Conservation (phyloP, 2,888 invertebrate genomes). For the Synanthedon formicaeformis region DNA sequence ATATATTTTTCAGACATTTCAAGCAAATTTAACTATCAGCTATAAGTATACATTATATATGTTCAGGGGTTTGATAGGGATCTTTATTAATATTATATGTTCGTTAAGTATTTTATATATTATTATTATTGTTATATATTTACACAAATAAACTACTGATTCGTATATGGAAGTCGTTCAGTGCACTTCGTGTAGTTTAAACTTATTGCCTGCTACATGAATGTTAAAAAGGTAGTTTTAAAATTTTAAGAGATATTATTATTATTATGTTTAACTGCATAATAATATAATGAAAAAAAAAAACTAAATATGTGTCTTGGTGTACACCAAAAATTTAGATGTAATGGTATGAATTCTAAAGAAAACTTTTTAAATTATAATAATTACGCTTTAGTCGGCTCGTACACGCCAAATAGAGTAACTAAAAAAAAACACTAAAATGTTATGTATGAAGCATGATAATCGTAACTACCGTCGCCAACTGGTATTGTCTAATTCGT, state of each 20-base stretch:
- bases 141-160: constrained; percentile 23
- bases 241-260: constrained; percentile 20
- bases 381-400: constrained; percentile 51
- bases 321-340: constrained; percentile 45
- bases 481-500: constrained; percentile 19
- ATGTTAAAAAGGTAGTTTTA: constrained; percentile 38
- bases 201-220: constrained; percentile 52
- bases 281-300: constrained; percentile 11
- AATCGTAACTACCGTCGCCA: constrained; percentile 6
- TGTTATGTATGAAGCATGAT: constrained; percentile 40
- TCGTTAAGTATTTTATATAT: constrained; percentile 27
- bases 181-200: constrained; percentile 59
- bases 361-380: constrained; percentile 26
- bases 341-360: constrained; percentile 17
- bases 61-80: constrained; percentile 34
- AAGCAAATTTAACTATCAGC: constrained; percentile 66
- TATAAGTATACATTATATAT: constrained; percentile 16
- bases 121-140: constrained; percentile 14
- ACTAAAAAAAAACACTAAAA: constrained; percentile 17
- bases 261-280: constrained; percentile 8
- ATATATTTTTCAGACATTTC: constrained; percentile 18
- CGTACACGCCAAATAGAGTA: constrained; percentile 42
- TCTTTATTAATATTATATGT: constrained; percentile 22
- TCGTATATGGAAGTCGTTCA: constrained; percentile 30
- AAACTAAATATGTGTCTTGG: constrained; percentile 41